phyloP scores from a whole-genome alignment of 2,113 vertebrate genomes.

The Tachycineta bicolor region DNA sequence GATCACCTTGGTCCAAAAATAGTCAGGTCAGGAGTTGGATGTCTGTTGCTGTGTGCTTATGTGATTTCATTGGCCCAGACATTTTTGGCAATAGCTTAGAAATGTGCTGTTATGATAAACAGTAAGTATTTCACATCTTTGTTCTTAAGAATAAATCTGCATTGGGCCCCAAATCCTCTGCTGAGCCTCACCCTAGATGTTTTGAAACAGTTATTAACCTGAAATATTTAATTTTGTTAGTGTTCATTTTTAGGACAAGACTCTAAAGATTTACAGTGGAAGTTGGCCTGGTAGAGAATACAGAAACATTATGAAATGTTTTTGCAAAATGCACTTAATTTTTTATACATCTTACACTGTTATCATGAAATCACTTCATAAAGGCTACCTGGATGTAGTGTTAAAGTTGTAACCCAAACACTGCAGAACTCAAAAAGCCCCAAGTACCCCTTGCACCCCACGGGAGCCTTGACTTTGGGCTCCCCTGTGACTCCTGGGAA shows the following conservation, averaged over 20 bases:
- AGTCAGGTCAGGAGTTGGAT: not conserved
- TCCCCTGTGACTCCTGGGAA: not conserved
- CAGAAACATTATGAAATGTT: not conserved
- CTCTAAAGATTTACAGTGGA: not conserved
- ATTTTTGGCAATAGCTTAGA: not conserved
- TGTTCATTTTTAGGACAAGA: not conserved
- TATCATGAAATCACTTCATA: not conserved
- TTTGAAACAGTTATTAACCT: not conserved
- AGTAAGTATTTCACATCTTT: not conserved
- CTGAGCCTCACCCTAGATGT: not conserved
- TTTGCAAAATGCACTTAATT: not conserved
- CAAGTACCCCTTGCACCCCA: not conserved
- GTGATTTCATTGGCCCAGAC: not conserved
- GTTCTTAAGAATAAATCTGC: not conserved
- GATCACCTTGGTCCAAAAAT: not conserved
- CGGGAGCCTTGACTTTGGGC: not conserved
- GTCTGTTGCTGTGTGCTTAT: not conserved
- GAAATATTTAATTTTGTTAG: not conserved
- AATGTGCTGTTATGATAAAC: not conserved
- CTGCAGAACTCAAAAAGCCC: not conserved
- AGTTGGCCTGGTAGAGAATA: not conserved
- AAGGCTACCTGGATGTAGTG: not conserved
- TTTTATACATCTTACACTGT: rapidly evolving
- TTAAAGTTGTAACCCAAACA: not conserved
- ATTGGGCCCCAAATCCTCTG: not conserved